These are phyloP conservation scores for Eilema caniola DNA, from an alignment of 2,888 invertebrate genomes.

Conservation along the genomic window DNA sequence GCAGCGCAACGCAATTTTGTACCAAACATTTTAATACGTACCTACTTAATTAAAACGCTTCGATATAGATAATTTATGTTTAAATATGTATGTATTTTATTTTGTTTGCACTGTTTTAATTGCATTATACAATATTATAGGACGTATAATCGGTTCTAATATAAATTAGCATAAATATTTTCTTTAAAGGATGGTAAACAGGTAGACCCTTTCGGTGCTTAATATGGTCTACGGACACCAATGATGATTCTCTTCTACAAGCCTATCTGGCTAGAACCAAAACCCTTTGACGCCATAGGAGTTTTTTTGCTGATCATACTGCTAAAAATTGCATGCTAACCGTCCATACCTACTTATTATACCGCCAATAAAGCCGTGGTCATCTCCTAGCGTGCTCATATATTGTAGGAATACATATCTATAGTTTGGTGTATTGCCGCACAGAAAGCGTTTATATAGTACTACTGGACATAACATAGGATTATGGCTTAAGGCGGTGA, in stretches of 20 bases:
- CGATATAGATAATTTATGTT: slow-evolving; percentile 2
- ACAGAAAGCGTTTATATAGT: slow-evolving; percentile 39
- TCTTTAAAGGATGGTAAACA: no score
- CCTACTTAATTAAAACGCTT: slow-evolving; percentile 14
- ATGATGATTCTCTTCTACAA: no score
- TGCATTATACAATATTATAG: background rate
- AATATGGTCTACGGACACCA: no score
- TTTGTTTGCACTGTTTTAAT: background rate
- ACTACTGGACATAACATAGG: slow-evolving; percentile 42
- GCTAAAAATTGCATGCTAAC: slow-evolving; percentile 5
- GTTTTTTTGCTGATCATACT: background rate
- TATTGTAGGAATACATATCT: slow-evolving; percentile 45
- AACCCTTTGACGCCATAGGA: background rate
- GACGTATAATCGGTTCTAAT: no score
- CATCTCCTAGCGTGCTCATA: slow-evolving; percentile 34
- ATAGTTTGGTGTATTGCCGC: slow-evolving; percentile 50
- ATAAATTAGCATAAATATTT: no score
- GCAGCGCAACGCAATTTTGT: slow-evolving; percentile 21
- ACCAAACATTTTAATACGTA: slow-evolving; percentile 17
- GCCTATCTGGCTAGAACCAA: no score
- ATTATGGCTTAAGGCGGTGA: slow-evolving; percentile 29
- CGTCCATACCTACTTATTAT: slow-evolving; percentile 20
- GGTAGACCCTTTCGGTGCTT: no score
- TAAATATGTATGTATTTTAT: background rate
- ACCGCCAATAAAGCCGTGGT: slow-evolving; percentile 38